Base-by-base conservation (phyloP, 2,113 vertebrate genomes). In the Paradisaea rubra region DNA sequence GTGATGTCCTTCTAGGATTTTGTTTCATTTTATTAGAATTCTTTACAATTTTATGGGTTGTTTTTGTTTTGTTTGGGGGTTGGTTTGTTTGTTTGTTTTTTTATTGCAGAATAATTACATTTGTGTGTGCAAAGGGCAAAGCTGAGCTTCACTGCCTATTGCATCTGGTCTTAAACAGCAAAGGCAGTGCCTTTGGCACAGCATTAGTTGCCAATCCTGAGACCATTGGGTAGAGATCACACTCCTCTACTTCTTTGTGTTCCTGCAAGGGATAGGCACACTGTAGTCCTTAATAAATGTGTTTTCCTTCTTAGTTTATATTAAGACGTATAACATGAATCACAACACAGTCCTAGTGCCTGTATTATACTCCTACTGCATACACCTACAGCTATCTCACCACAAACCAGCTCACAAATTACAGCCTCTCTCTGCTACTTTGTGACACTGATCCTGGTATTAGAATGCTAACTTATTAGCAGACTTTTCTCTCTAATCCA, bases 241-340 rank as follows among this genome's bases (percentile, higher is more conserved):
- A 3, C 7, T 71, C 44, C 23, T 71, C 44, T 56, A 3, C 17
- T 44, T 45, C 24, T 63, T 13, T n/a, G 15, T 60, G 21, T 37
- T 28, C 20, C 73, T 92, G 61, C 25, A 70, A 89, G 42, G 37
- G 35, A 35, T 33, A 56, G 52, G 35, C 59, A 39, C 15, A 13
- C 11, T 68, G 27, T 30, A 45, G 24, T 57, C 47, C 68, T 88
- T 94, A 81, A 81, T 81, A 88, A 83, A 69, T 86, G 68, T 95
- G 86, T 88, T 95, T 96, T 50, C 30, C 81, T 85, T 94, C 71
- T 73, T 96, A n/a, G 17, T 91, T 97, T 94, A 84, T 96, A 91
- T 87, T 94, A 95, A 77, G 93, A 86, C 87, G 81, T 66, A 14
- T 13, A 66, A 76, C 41, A 69, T 81, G 93, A 96, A 97, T 96